Evolutionary conservation across 1,140 invertebrate species (phyloP), one percentile per base, ranked within the genome.

Genomic region (Trichonephila clavipes): DNA sequence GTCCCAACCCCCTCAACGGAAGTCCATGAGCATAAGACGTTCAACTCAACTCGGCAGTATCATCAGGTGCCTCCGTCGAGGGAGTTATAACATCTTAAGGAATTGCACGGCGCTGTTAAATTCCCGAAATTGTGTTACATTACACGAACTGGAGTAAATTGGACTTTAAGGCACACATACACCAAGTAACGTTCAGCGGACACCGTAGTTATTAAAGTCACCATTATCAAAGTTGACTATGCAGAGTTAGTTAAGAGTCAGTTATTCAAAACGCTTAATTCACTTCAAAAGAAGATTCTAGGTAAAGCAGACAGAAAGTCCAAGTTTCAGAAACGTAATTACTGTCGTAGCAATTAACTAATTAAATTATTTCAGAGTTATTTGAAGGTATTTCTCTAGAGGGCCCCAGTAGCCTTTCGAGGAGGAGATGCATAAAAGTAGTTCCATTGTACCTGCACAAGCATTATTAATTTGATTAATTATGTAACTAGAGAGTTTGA

Each of bases 111-210:
- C 28, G 66, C 64, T 86, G 82, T 92, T 92, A 92, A 83, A 92
- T 92, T 64, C 58, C 59, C 61, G 40, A 87, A 92, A 92, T 92
- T 92, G 90, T 59, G 90, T 92, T 92, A 92, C 83, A 87, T 69
- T 58, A 69, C n/a, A 44, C 44, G 85, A 69, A 64, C 77, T 24
- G 51, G 51, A 64, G 82, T 92, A 92, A 92, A 86, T 92, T 86
- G 83, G 51, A 72, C 77, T 58, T n/a, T 90, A 90, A 10, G 24
- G 28, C 72, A 24, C n/a, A 34, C 10, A 77, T 34, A 77, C 28
- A 40, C 28, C 28, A 77, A 77, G 34, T 34, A 40, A 77, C 28
- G 72, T 18, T 12, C 28, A 72, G 24, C 24, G 24, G 28, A 8
- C 18, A 58, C 44, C 51, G 40, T 44, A 58, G 82, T 83, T 83